phyloP scores from a whole-genome alignment of 92 coral and sea anemone species.

The Porites evermanni region DNA sequence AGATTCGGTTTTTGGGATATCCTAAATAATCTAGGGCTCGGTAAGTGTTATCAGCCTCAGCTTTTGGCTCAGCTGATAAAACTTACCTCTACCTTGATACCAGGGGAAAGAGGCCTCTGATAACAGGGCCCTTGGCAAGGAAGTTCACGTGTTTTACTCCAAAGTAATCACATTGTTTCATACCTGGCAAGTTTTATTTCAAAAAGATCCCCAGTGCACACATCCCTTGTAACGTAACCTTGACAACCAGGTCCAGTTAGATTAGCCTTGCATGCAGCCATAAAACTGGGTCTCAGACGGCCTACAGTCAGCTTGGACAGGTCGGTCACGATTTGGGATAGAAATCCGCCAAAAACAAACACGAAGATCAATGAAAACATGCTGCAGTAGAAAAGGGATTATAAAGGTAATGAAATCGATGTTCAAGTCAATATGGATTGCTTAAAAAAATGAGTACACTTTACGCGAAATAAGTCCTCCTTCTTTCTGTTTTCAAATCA shows the following conservation, averaged over 20 bases:
- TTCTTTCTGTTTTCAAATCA: too few species aligned
- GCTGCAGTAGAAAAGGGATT: background rate
- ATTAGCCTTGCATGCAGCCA: slow-evolving; percentile 56
- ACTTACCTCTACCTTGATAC: too few species aligned
- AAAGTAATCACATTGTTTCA: background rate
- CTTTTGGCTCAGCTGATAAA: too few species aligned
- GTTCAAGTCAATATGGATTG: background rate
- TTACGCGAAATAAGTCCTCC: too few species aligned
- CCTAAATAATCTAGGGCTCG: too few species aligned
- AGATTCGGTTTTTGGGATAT: too few species aligned
- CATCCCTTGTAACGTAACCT: slow-evolving; percentile 40
- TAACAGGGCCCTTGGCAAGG: too few species aligned
- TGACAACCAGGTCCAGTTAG: slow-evolving; percentile 32
- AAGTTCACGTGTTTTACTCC: too few species aligned
- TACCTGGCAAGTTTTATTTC: slow-evolving; percentile 40
- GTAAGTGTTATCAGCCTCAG: too few species aligned
- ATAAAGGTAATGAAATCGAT: background rate
- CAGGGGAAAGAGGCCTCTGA: too few species aligned
- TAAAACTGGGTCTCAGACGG: slow-evolving; percentile 49
- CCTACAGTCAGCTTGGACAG: slow-evolving; percentile 53
- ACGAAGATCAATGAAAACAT: slow-evolving; percentile 22
- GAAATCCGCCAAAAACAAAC: slow-evolving; percentile 44
- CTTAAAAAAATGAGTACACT: background rate
- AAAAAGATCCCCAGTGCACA: slow-evolving; percentile 53
- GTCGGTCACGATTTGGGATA: slow-evolving; percentile 27